phyloP scores from a whole-genome alignment of 2,113 vertebrate genomes.

The Ancistrus triradiatus region DNA sequence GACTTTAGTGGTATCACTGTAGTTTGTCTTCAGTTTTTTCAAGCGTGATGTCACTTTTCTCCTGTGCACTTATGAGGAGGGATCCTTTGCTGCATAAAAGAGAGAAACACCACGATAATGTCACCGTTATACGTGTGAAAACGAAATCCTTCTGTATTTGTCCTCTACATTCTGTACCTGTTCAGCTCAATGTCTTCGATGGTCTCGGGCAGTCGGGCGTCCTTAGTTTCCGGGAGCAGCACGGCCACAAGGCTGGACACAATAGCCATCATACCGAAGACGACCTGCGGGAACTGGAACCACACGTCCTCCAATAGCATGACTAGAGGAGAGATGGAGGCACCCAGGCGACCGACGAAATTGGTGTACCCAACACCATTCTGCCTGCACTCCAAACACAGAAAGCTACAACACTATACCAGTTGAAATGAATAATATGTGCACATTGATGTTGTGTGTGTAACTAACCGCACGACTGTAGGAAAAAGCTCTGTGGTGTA shows the following conservation, averaged over 20 bases:
- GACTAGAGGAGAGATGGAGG: slow-evolving; percentile 74
- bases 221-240: slow-evolving; percentile 75
- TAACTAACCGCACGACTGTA: slow-evolving; percentile 78
- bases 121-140: not conserved
- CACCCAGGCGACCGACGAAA: slow-evolving; percentile 73
- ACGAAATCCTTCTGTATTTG: too few species aligned
- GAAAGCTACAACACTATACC: too few species aligned
- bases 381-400: slow-evolving; percentile 63
- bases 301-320: slow-evolving; percentile 74
- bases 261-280: slow-evolving; percentile 64
- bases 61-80: not conserved
- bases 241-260: slow-evolving; percentile 60
- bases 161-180: slow-evolving; percentile 53
- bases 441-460: not conserved
- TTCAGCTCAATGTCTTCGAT: slow-evolving; percentile 75
- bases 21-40: slow-evolving; percentile 5
- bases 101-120: not conserved
- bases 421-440: too few species aligned
- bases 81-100: slow-evolving; percentile 22
- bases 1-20: not conserved
- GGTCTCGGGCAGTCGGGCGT: slow-evolving; percentile 68
- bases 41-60: slow-evolving; percentile 6
- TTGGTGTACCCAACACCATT: slow-evolving; percentile 75
- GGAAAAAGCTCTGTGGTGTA: slow-evolving; percentile 84
- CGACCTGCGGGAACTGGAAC: slow-evolving; percentile 65